phyloP scores from a whole-genome alignment of 2,888 invertebrate genomes.

The Cheilosia variabilis region DNA sequence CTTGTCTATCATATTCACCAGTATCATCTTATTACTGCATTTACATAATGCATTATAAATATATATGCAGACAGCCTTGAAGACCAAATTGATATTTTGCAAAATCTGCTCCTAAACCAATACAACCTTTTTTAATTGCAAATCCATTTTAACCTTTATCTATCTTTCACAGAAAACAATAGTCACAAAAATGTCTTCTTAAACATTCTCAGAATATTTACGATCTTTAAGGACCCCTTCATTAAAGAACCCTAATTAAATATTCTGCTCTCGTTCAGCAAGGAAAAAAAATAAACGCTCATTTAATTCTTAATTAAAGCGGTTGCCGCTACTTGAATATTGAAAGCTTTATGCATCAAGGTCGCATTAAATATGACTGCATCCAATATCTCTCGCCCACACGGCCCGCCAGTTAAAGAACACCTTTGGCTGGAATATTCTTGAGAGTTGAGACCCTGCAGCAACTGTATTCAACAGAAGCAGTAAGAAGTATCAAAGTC shows the following conservation, averaged over 20 bases:
- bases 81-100: too few species aligned
- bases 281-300: conserved; percentile 45
- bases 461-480: not conserved
- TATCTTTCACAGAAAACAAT: not conserved
- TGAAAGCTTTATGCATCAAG: conserved; percentile 54
- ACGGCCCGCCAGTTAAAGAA: not conserved
- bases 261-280: conserved; percentile 18
- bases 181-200: not conserved
- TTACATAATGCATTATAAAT: too few species aligned
- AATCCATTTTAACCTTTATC: not conserved
- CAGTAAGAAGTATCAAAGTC: conserved; percentile 51
- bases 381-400: conserved; percentile 13
- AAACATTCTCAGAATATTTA: conserved; percentile 5
- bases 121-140: not conserved
- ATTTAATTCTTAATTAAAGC: conserved; percentile 62
- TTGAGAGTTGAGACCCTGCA: conserved; percentile 22
- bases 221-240: conserved; percentile 7
- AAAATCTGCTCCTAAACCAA: too few species aligned
- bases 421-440: not conserved
- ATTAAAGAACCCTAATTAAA: conserved; percentile 48
- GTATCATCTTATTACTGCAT: too few species aligned
- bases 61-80: too few species aligned
- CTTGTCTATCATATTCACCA: too few species aligned
- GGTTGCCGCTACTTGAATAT: conserved; percentile 62
- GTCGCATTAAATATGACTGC: conserved; percentile 63